phyloP scores from a whole-genome alignment of 1,140 invertebrate genomes.

The Lordiphosa stackelbergi region DNA sequence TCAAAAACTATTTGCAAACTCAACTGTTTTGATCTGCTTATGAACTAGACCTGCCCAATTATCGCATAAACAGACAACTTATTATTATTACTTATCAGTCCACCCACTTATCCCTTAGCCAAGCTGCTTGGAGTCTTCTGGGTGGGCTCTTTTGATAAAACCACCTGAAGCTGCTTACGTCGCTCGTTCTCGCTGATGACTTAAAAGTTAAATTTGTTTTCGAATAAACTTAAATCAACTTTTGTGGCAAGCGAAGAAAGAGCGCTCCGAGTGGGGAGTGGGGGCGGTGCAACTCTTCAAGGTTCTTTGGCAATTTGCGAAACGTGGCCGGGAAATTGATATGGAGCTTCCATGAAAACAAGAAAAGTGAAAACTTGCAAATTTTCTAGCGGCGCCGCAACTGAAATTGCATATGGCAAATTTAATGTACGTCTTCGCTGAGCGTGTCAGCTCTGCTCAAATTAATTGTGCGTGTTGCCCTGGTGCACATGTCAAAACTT shows the following conservation, averaged over 20 bases:
- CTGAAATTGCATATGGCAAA: slow-evolving; percentile 44
- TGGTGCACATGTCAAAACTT: slow-evolving; percentile 26
- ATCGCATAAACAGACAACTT: neutral
- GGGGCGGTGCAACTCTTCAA: slow-evolving; percentile 43
- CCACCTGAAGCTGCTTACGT: slow-evolving; percentile 15
- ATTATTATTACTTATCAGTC: neutral
- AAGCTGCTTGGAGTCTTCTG: neutral
- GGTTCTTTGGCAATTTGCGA: slow-evolving; percentile 46
- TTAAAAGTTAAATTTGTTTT: slow-evolving; percentile 73
- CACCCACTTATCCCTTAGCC: too few relatives aligned
- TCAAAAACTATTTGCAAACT: too few relatives aligned
- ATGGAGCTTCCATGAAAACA: slow-evolving; percentile 26
- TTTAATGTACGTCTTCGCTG: slow-evolving; percentile 12
- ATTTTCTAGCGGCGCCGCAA: slow-evolving; percentile 7
- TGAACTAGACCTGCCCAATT: too few relatives aligned
- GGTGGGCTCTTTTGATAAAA: slow-evolving; percentile 26
- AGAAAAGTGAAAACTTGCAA: slow-evolving; percentile 14
- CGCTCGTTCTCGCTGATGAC: slow-evolving; percentile 45
- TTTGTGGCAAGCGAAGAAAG: slow-evolving; percentile 27
- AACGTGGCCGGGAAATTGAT: slow-evolving; percentile 60
- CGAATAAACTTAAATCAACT: slow-evolving; percentile 69
- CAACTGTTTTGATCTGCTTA: too few relatives aligned
- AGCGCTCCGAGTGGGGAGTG: slow-evolving; percentile 22
- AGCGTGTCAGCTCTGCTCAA: slow-evolving; percentile 32
- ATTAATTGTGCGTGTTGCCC: slow-evolving; percentile 50